These are phyloP conservation scores for Mythimna impura DNA, from an alignment of 2,888 invertebrate genomes.

Conservation along the genomic window DNA sequence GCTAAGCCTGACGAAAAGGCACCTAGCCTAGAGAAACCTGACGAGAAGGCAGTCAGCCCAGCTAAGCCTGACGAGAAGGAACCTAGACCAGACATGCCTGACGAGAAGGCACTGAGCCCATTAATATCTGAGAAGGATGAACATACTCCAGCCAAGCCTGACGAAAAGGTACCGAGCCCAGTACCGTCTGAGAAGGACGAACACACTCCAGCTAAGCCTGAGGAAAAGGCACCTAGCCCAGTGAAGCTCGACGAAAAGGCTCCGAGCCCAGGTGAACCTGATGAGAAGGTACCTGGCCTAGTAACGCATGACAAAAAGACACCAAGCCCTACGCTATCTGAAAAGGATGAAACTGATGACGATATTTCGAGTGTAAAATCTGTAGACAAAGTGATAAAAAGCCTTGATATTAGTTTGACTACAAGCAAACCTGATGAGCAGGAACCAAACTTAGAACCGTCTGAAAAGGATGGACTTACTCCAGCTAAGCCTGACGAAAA, in stretches of 20 bases:
- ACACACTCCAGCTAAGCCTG: background rate
- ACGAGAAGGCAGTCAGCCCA: background rate
- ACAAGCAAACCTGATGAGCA: background rate
- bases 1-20: background rate
- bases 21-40: background rate
- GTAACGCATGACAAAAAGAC: too few species aligned
- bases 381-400: background rate
- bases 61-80: background rate
- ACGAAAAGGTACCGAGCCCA: conserved; percentile 29
- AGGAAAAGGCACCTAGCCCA: background rate
- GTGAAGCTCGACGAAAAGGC: background rate
- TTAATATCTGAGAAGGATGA: background rate
- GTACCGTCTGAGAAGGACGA: background rate
- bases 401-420: background rate
- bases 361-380: background rate
- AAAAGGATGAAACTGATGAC: background rate
- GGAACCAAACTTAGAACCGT: background rate
- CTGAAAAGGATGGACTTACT: background rate
- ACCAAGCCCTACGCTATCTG: too few species aligned
- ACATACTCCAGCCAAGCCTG: conserved; percentile 16
- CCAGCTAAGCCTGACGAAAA: conserved; percentile 3
- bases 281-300: background rate
- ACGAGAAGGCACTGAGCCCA: conserved; percentile 6
- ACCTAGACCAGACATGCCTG: background rate
- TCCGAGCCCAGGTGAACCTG: background rate